phyloP scores from a whole-genome alignment of 2,888 invertebrate species.

The Halocaridina rubra region DNA sequence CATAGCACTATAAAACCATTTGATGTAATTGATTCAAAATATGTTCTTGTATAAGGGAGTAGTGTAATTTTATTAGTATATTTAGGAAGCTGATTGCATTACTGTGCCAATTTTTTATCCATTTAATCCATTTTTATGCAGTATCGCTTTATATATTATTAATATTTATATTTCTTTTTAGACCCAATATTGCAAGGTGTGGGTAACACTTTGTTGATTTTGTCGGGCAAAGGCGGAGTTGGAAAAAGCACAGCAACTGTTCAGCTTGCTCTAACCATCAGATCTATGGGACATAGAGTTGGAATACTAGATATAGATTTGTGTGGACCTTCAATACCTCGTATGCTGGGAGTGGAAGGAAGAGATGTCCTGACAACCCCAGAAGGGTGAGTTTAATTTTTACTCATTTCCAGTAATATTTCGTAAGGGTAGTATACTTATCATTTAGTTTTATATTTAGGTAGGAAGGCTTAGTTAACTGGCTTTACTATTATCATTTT shows the following conservation, averaged over 20 bases:
- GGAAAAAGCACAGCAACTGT: constrained; percentile 98
- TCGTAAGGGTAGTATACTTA: background rate
- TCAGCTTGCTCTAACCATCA: constrained; percentile 77
- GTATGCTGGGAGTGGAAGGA: constrained; percentile 85
- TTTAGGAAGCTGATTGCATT: too few species aligned
- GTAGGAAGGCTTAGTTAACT: background rate
- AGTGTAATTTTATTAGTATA: too few species aligned
- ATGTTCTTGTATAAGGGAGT: too few species aligned
- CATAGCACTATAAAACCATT: too few species aligned
- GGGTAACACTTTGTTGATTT: constrained; percentile 77
- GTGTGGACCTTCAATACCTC: constrained; percentile 95
- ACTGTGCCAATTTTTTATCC: too few species aligned
- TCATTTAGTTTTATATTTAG: background rate
- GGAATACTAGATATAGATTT: constrained; percentile 93
- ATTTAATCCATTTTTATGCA: too few species aligned
- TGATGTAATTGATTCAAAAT: too few species aligned
- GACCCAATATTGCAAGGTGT: constrained; percentile 47
- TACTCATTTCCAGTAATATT: background rate
- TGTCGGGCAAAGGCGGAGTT: constrained; percentile 99
- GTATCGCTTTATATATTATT: too few species aligned
- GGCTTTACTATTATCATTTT: background rate
- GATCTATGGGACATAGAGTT: constrained; percentile 74
- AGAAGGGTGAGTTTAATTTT: constrained; percentile 75
- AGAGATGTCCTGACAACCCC: constrained; percentile 88
- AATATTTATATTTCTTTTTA: background rate